These are phyloP conservation scores for Gobiocypris rarus DNA, from an alignment of 2,113 vertebrate species.

Conservation along the genomic window DNA sequence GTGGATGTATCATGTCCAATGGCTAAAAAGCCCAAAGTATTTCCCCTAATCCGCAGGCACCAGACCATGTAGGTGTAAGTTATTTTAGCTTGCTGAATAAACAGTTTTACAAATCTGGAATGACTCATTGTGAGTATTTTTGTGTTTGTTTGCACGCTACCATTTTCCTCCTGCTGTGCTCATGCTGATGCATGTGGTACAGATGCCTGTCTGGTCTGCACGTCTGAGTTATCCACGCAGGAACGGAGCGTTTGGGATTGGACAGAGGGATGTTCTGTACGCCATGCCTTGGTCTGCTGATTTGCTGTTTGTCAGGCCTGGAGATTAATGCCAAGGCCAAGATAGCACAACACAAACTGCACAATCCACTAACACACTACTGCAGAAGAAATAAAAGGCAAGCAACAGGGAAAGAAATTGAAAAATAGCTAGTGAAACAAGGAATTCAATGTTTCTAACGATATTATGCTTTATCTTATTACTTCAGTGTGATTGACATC, in stretches of 20 bases:
- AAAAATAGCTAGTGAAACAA: not conserved
- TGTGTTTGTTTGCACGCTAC: not conserved
- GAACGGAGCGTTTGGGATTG: not conserved
- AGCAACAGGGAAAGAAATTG: not conserved
- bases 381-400: not conserved
- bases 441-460: not conserved
- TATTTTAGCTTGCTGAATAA: slow-evolving; percentile 48
- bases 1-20: not conserved
- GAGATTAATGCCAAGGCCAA: slow-evolving; percentile 29
- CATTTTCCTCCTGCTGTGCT: not conserved
- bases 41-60: not conserved
- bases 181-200: not conserved
- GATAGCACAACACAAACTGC: not conserved
- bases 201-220: slow-evolving; percentile 19
- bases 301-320: slow-evolving; percentile 30
- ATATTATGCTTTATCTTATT: not conserved
- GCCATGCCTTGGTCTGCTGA: not conserved
- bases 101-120: slow-evolving; percentile 9
- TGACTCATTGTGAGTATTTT: slow-evolving; percentile 28
- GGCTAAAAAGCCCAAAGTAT: not conserved
- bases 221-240: slow-evolving; percentile 3
- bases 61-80: not conserved
- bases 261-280: slow-evolving; percentile 3
- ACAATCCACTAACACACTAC: slow-evolving; percentile 11
- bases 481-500: not conserved